Evolutionary conservation across 1,140 invertebrate genomes (phyloP), one percentile per base, ranked within the genome.

Genomic region (Bombus confusus): DNA sequence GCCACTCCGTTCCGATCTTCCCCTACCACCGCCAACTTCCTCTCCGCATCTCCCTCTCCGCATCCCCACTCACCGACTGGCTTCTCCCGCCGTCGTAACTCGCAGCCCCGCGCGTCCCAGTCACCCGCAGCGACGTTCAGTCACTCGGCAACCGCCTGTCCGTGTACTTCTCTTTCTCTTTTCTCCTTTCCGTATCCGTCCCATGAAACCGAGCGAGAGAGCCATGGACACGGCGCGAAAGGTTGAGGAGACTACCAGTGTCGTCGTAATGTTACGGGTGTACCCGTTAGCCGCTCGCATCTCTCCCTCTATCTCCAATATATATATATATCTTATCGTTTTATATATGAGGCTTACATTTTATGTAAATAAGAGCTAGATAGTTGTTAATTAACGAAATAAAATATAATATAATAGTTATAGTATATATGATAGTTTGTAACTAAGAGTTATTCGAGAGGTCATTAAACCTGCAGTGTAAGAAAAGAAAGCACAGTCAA

Each of bases 241-340:
- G 82, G 64, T 62, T 66, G 85, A 71, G 78, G 34, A 86, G 74
- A 13, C 34, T 85, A 79, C 75, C 80, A 89, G 79, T 88, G 74
- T 86, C 85, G 86, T 85, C 82, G 85, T 78, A 81, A 88, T 62
- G 68, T 52, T 69, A 79, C 77, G 74, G 71, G 64, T 82, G 80
- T 62, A 71, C 74, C 64, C 25, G 34, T 74, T 86, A 39, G 39
- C 71, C 68, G 47, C 39, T 83, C 52, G 39, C 43, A 71, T 13
- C 57, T 66, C 39, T 57, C 52, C 31, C 73, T 18, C 34, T 31
- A 76, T 66, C 28, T 8, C 9, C 15, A 43, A 2, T 37, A 37
- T 5, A 41, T n/a, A 64, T 41, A 39, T 18, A 47, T 47, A 47
- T 47, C 15, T 18, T 47, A 18, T 47, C 43, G 4, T 43, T 43